These are phyloP conservation scores for Bombus pascuorum DNA, from an alignment of 1,140 invertebrate species.

Conservation along the genomic window DNA sequence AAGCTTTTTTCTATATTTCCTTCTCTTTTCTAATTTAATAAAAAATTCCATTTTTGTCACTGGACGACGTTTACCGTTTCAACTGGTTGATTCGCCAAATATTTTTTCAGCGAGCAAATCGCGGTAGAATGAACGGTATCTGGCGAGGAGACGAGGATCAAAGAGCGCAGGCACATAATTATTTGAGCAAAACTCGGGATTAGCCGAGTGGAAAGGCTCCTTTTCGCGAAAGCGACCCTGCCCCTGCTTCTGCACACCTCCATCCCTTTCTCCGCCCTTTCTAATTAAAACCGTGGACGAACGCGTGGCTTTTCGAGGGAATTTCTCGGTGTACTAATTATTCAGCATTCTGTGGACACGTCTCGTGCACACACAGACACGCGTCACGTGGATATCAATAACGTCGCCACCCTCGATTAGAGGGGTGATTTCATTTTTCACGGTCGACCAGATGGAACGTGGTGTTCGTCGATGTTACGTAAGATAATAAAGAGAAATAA, in stretches of 20 bases:
- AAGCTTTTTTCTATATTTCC: too few species aligned
- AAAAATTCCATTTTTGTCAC: too few species aligned
- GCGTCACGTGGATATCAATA: slow-evolving; percentile 11
- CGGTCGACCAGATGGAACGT: not conserved
- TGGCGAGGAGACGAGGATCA: not conserved
- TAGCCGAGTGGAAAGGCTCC: slow-evolving; percentile 10
- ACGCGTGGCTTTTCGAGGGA: slow-evolving; percentile 22
- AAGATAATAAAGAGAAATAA: not conserved
- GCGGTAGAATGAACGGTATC: not conserved
- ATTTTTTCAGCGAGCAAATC: too few species aligned
- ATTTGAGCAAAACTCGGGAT: slow-evolving; percentile 25
- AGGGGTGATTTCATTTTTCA: slow-evolving; percentile 12
- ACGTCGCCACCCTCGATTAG: not conserved
- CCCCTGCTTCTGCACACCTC: too few species aligned
- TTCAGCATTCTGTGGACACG: slow-evolving; percentile 25
- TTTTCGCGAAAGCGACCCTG: slow-evolving; percentile 7
- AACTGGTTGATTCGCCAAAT: too few species aligned
- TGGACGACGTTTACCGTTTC: too few species aligned
- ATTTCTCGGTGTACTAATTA: slow-evolving; percentile 36
- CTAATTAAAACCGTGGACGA: slow-evolving; percentile 35
- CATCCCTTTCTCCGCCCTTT: not conserved
- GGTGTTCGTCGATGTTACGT: not conserved
- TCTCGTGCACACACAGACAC: not conserved
- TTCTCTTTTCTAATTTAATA: too few species aligned
- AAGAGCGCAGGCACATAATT: slow-evolving; percentile 23